These are phyloP conservation scores for Ursus arctos DNA, from an alignment of 2,113 vertebrate species.

Conservation along the genomic window DNA sequence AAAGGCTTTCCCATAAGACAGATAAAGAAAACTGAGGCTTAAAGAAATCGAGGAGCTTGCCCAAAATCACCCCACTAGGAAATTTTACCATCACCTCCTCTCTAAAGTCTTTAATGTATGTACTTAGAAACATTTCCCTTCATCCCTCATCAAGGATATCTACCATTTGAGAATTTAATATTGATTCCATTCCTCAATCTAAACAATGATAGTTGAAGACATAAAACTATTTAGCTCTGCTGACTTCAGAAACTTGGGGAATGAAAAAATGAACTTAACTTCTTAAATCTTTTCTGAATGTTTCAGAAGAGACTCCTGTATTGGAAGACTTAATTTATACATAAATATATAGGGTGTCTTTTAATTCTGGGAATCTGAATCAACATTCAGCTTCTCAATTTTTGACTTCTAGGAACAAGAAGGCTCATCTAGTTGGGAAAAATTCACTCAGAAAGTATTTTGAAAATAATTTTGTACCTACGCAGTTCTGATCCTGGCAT, in stretches of 20 bases:
- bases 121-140: neutral
- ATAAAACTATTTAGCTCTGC: conserved; percentile 24
- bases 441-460: conserved; percentile 42
- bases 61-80: neutral
- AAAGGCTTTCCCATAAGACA: neutral
- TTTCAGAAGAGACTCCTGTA: conserved; percentile 29
- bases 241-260: conserved; percentile 53
- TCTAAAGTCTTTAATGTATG: neutral
- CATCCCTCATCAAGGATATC: neutral
- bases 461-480: conserved; percentile 30
- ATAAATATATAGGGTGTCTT: neutral
- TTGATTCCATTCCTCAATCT: conserved; percentile 9
- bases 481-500: neutral
- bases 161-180: neutral
- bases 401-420: conserved; percentile 43
- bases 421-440: neutral
- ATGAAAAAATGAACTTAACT: conserved; percentile 54
- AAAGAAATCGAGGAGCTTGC: conserved; percentile 40
- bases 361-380: conserved; percentile 20
- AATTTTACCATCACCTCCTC: neutral
- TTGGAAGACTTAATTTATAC: conserved; percentile 14
- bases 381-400: conserved; percentile 55
- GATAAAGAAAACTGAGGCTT: conserved; percentile 18
- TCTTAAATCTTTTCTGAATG: conserved; percentile 24
- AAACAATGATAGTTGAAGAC: neutral